Percentiles rank a stretch among this genome's conserved stretches.
These are phyloP conservation scores for Menidia beryllina DNA, from an alignment of 2,113 vertebrate genomes.

Conservation along the genomic window DNA sequence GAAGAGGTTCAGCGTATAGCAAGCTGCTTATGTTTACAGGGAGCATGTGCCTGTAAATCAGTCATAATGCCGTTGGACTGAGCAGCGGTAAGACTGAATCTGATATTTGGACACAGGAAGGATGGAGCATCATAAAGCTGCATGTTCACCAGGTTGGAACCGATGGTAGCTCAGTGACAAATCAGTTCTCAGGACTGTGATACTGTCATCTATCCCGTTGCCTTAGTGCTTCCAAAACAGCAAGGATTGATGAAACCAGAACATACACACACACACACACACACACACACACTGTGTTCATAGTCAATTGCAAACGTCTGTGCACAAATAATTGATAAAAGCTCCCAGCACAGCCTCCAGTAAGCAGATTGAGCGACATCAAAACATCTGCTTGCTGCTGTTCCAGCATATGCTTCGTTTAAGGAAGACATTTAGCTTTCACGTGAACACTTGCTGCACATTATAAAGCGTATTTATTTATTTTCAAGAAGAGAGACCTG, in stretches of 20 bases:
- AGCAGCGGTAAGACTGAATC: constrained; percentile 31
- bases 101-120: constrained; percentile 15
- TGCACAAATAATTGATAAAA: neutral
- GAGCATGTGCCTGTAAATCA: constrained; percentile 57
- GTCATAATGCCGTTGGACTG: constrained; percentile 10
- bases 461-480: too few relatives aligned
- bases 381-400: neutral
- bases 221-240: constrained; percentile 18
- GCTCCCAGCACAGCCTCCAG: neutral
- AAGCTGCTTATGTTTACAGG: constrained; percentile 61
- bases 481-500: constrained; percentile 5
- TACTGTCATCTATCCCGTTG: constrained; percentile 6
- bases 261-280: too few relatives aligned
- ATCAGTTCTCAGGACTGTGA: constrained; percentile 2
- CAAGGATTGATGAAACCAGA: constrained; percentile 20
- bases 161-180: constrained; percentile 38
- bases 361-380: neutral
- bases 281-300: too few relatives aligned
- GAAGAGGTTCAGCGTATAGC: constrained; percentile 31
- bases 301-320: neutral
- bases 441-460: neutral
- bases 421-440: constrained; percentile 19
- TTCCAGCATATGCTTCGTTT: neutral
- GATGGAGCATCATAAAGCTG: constrained; percentile 26
- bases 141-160: constrained; percentile 27